Evolutionary conservation across 64 coral and sea anemone genomes (phyloP).

Genomic region (Stichodactyla mertensii): DNA sequence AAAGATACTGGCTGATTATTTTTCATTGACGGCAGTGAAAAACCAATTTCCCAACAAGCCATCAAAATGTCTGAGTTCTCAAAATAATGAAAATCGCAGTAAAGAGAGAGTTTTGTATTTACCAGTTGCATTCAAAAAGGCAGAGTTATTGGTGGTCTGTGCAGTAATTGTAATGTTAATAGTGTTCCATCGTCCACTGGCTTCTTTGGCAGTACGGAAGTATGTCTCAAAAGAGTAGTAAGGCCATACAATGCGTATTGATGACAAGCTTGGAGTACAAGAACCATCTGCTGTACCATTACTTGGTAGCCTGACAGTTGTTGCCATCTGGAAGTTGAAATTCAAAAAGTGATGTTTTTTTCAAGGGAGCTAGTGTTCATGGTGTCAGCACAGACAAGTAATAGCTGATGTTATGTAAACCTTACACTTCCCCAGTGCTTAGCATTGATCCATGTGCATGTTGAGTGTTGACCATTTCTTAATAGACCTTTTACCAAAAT

Average conservation of each 20-base stretch:
- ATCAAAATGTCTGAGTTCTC: too few relatives aligned
- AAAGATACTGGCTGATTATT: too few relatives aligned
- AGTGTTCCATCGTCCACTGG: not conserved
- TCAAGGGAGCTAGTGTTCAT: not conserved
- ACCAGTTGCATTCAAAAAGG: not conserved
- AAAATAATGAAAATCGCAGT: not conserved
- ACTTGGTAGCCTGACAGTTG: not conserved
- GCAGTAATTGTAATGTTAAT: not conserved
- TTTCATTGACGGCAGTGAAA: too few relatives aligned
- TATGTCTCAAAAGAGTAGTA: not conserved
- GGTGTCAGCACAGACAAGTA: too few relatives aligned
- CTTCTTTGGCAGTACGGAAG: not conserved
- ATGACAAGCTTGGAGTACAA: not conserved
- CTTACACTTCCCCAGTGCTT: too few relatives aligned
- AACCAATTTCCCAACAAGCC: too few relatives aligned
- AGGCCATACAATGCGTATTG: not conserved
- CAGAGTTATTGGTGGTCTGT: not conserved
- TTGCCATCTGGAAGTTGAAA: not conserved
- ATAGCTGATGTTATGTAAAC: too few relatives aligned
- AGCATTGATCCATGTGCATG: too few relatives aligned
- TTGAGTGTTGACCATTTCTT: too few relatives aligned
- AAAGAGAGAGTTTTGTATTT: not conserved
- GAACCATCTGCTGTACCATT: not conserved
- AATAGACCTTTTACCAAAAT: too few relatives aligned
- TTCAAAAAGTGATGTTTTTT: not conserved